A percentile compares a stretch with the other conserved stretches of the same genome.
Conservation (phyloP, 2,888 invertebrate species). For the Tachina grossa region DNA sequence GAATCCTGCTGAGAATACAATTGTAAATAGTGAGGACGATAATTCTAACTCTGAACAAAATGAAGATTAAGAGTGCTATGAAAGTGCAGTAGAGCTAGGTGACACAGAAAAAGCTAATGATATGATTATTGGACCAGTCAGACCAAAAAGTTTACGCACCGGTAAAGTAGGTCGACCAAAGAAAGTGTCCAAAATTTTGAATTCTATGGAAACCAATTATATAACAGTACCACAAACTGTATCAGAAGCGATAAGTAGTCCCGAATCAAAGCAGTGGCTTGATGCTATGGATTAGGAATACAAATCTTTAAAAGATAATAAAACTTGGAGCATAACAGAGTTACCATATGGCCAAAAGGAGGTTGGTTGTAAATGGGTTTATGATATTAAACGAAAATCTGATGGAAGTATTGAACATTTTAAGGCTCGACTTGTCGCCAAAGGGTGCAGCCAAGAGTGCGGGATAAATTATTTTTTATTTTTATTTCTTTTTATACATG, state of each 20-base stretch:
- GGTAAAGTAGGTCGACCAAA: conserved; percentile 46
- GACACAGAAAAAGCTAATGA: not conserved
- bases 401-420: no score
- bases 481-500: no score
- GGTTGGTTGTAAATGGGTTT: conserved; percentile 9
- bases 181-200: conserved; percentile 34
- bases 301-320: conserved; percentile 31
- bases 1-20: no score
- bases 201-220: conserved; percentile 35
- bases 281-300: conserved; percentile 63
- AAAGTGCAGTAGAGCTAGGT: not conserved
- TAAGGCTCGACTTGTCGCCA: no score
- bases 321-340: conserved; percentile 13
- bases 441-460: no score
- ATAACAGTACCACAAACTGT: conserved; percentile 58
- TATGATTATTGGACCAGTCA: conserved; percentile 13
- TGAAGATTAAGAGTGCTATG: not conserved
- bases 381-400: no score
- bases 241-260: conserved; percentile 63
- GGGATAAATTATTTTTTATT: no score
- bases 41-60: not conserved
- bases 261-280: conserved; percentile 51
- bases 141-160: conserved; percentile 32
- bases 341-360: not conserved
- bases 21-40: not conserved